Percentiles rank a stretch among this genome's conserved stretches.
Evolutionary conservation across 1,140 invertebrate genomes (phyloP).

Genomic region (Luehdorfia chinensis): DNA sequence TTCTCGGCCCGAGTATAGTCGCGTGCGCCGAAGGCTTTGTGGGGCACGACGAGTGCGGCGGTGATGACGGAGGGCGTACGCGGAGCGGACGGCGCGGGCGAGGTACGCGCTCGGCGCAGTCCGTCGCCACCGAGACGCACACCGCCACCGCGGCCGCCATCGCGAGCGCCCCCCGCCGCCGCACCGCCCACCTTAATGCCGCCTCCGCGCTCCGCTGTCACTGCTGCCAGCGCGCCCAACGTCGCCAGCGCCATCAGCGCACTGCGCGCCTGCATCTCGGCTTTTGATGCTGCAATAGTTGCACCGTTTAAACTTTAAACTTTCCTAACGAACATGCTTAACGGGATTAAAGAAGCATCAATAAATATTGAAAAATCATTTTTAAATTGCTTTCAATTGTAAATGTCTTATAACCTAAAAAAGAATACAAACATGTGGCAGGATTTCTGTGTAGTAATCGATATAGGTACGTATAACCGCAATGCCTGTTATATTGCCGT

Average conservation of each 20-base stretch:
- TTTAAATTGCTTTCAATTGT: too few relatives aligned
- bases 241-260: slow-evolving; percentile 59
- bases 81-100: slow-evolving; percentile 55
- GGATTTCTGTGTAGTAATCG: too few relatives aligned
- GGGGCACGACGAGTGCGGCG: slow-evolving; percentile 86
- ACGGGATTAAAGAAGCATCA: too few relatives aligned
- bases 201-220: slow-evolving; percentile 57
- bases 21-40: slow-evolving; percentile 85
- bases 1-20: slow-evolving; percentile 85
- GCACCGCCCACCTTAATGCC: slow-evolving; percentile 63
- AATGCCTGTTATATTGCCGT: too few relatives aligned
- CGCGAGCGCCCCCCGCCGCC: slow-evolving; percentile 27
- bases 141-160: slow-evolving; percentile 46
- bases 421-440: too few relatives aligned
- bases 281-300: slow-evolving; percentile 49
- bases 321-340: too few relatives aligned
- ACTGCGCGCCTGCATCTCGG: slow-evolving; percentile 64
- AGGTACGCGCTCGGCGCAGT: slow-evolving; percentile 67
- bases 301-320: too few relatives aligned
- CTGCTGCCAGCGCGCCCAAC: slow-evolving; percentile 53
- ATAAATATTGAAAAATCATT: too few relatives aligned
- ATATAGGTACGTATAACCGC: too few relatives aligned
- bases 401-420: too few relatives aligned
- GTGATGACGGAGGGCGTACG: slow-evolving; percentile 64
- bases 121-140: slow-evolving; percentile 62